phyloP scores from a whole-genome alignment of 2,113 vertebrate species.

The Nothocercus julius region DNA sequence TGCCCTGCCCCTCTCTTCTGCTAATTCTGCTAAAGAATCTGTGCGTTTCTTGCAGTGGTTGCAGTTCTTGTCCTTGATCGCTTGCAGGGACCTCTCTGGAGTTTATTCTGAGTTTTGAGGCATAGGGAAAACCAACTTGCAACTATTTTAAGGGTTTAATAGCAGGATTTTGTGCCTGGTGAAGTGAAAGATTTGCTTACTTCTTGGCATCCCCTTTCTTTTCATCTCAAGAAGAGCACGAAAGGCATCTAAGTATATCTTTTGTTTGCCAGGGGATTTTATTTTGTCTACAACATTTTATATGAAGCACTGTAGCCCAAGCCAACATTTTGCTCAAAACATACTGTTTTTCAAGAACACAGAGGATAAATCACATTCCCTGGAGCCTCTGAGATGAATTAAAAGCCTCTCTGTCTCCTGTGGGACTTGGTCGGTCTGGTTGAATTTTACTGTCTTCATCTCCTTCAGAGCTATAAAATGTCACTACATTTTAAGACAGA shows the following conservation, averaged over 20 bases:
- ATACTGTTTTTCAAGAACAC: not conserved
- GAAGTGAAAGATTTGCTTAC: not conserved
- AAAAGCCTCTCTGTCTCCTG: not conserved
- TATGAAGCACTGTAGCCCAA: not conserved
- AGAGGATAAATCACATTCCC: not conserved
- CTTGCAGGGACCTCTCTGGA: not conserved
- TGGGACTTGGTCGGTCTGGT: not conserved
- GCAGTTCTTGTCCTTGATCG: not conserved
- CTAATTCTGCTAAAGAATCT: not conserved
- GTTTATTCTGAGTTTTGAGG: not conserved
- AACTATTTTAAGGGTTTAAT: not conserved
- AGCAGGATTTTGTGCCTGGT: not conserved
- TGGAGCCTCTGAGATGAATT: not conserved
- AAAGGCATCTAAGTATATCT: not conserved
- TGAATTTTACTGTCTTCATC: not conserved
- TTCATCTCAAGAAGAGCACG: not conserved
- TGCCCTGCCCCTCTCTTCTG: not conserved
- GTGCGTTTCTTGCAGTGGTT: not conserved
- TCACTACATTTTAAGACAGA: not conserved
- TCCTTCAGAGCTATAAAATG: not conserved
- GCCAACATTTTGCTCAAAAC: not conserved
- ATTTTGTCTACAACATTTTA: not conserved
- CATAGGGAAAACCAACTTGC: not conserved
- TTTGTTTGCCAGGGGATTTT: not conserved
- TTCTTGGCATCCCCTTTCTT: not conserved